phyloP scores from a whole-genome alignment of 2,888 invertebrate species.

The Drosophila flavopinicola region DNA sequence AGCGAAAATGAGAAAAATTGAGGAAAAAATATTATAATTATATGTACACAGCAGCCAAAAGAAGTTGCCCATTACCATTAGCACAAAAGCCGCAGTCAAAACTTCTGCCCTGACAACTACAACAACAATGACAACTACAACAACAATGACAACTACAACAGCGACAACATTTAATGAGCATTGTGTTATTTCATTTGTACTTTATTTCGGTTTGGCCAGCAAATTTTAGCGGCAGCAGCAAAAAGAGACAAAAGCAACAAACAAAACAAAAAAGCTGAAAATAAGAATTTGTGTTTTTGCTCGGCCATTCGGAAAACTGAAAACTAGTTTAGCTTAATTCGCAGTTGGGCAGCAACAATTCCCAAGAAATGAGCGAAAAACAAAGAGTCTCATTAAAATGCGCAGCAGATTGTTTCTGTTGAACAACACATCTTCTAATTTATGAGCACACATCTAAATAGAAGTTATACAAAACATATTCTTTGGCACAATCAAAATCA shows the following conservation, averaged over 20 bases:
- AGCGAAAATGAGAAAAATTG: conserved; percentile 11
- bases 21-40: conserved; percentile 41
- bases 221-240: conserved; percentile 23
- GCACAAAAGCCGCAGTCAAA: conserved; percentile 50
- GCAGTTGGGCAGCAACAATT: conserved; percentile 46
- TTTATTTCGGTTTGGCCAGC: conserved; percentile 45
- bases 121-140: conserved; percentile 5
- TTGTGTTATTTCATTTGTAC: conserved; percentile 62
- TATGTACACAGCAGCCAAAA: conserved; percentile 48
- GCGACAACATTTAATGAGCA: conserved; percentile 34
- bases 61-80: conserved; percentile 60
- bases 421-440: conserved; percentile 42
- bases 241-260: conserved; percentile 14
- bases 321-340: conserved; percentile 72
- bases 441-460: conserved; percentile 32
- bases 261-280: conserved; percentile 20
- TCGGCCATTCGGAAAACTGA: conserved; percentile 48
- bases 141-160: neutral
- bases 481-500: conserved; percentile 39
- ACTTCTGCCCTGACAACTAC: conserved; percentile 25
- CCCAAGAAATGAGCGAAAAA: conserved; percentile 44
- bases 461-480: conserved; percentile 51
- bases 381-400: conserved; percentile 54
- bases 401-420: conserved; percentile 21
- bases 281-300: conserved; percentile 46